A percentile compares a stretch with the other conserved stretches of the same genome.
Evolutionary conservation across 2,113 vertebrate genomes (phyloP).

Genomic region (Sylvietta virens): DNA sequence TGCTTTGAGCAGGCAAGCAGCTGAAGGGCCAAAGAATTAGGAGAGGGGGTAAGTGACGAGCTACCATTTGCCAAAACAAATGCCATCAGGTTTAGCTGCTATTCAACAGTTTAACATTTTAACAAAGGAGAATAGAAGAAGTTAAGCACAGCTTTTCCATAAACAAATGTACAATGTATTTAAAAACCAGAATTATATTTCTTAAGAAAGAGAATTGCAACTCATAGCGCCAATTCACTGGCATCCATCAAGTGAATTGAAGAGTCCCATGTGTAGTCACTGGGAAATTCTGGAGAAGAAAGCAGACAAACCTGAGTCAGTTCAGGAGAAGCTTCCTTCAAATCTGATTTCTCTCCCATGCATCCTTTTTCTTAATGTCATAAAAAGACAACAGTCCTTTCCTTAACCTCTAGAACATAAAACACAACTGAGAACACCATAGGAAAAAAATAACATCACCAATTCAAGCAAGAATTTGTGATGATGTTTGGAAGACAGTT

Average conservation of each 20-base stretch:
- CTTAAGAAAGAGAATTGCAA: neutral
- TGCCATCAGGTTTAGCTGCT: neutral
- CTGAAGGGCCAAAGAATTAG: neutral
- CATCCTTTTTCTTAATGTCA: neutral
- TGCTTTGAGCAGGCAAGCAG: neutral
- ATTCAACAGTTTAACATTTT: neutral
- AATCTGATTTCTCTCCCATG: neutral
- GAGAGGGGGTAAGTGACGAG: neutral
- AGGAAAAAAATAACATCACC: neutral
- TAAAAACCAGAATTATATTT: neutral
- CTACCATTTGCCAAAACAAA: neutral
- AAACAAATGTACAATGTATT: neutral
- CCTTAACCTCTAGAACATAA: neutral
- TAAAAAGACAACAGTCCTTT: neutral
- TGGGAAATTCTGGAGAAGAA: neutral
- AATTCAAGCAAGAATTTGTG: neutral
- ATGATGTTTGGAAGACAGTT: neutral
- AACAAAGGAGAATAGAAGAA: neutral
- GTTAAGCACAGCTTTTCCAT: neutral
- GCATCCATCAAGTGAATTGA: neutral
- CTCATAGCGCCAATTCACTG: fast-evolving
- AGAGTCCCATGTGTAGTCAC: neutral
- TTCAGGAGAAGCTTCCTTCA: neutral
- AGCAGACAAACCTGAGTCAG: neutral
- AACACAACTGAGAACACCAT: neutral